Percentiles rank a stretch among this genome's conserved stretches.
phyloP scores from a whole-genome alignment of 1,140 invertebrate species.

The Akabosia matsudoensis region DNA sequence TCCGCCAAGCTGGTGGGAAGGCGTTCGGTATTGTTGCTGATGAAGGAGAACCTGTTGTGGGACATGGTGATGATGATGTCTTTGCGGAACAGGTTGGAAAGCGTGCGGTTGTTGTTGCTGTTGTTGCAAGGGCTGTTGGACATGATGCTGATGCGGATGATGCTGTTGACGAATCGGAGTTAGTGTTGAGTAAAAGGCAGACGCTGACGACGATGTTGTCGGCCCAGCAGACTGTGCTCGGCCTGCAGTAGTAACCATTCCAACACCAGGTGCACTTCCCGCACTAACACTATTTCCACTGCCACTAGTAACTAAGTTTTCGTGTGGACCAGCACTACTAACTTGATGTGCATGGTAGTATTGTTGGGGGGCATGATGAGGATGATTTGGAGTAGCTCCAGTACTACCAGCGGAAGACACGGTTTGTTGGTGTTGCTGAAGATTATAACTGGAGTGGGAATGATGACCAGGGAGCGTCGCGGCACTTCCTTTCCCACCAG shows the following conservation, averaged over 20 bases:
- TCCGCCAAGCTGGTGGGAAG: background rate
- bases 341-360: constrained; percentile 1
- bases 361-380: background rate
- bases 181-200: constrained; percentile 19
- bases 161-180: constrained; percentile 20
- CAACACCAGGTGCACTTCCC: background rate
- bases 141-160: background rate
- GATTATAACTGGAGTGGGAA: background rate
- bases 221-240: constrained; percentile 17
- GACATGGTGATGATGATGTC: background rate
- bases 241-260: constrained; percentile 24
- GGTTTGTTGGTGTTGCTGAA: background rate
- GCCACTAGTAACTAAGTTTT: background rate
- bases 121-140: background rate
- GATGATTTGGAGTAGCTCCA: background rate
- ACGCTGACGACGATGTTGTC: constrained; percentile 3
- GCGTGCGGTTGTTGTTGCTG: constrained; percentile 3
- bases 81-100: constrained; percentile 3
- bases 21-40: background rate
- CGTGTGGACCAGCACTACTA: background rate
- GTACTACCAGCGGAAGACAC: background rate
- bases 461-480: background rate
- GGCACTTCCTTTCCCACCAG: constrained; percentile 3
- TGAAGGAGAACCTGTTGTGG: background rate
- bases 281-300: constrained; percentile 6